Evolutionary conservation across 92 coral and sea anemone genomes (phyloP), one percentile per base, ranked within the genome.

Genomic region (Actinernus sp.): DNA sequence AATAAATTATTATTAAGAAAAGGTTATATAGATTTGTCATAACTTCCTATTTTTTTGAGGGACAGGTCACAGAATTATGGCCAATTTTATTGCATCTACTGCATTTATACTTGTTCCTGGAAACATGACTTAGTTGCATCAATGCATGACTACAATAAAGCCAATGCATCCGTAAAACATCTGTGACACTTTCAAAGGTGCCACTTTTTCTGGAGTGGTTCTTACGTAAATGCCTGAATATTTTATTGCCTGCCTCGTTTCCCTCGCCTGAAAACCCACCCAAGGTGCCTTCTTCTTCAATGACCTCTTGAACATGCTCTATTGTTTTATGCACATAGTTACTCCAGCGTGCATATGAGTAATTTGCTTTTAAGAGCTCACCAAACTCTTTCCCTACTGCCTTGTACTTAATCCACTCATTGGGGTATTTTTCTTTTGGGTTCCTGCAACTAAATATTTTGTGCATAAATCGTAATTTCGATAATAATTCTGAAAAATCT

Each of bases 301-400:
- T 14, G 8, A 34, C 8, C 14, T 39, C 51, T 29, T 37, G 67
- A 4, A 60, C 67, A 37, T 60, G 67, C 27, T 60, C 67, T 16
- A 60, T 60, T 4, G 25, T 36, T 41, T 60, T 60, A 29, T 37
- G 67, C 3, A 60, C 12, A 40, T 60, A 60, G 39, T 36, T 36
- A 1, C 26, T 24, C 49, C 49, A 38, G 0, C 17, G 9, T 11
- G 1, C 18, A 24, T 40, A 60, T 13, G 24, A n/a, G 21, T 5
- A 60, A 37, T 18, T 17, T 14, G 16, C 27, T 2, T 34, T 31
- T 16, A 38, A 26, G 25, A 60, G 3, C 4, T 31, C 18, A 12
- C 67, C 53, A 27, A 60, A 4, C 16, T 36, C 50, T 7, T 34
- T 31, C 8, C 49, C 67, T 10, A 17, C 40, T 40, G 8, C 38